Base-by-base conservation (phyloP, 92 coral and sea anemone species). In the Porites divaricata region DNA sequence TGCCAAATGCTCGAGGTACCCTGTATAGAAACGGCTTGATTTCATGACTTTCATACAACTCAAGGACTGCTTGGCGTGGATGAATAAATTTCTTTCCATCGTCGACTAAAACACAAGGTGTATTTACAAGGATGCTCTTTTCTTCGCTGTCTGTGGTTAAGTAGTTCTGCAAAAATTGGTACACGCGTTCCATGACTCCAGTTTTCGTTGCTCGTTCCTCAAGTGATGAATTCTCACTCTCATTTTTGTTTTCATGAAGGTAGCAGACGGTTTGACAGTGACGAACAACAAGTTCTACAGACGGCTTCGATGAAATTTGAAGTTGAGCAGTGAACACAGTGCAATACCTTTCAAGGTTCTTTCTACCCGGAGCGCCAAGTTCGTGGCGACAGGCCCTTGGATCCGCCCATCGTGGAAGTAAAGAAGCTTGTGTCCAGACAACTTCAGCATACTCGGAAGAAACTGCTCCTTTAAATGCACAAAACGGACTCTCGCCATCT, bases 221-320 rank as follows among this genome's bases (percentile, higher is more conserved):
- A 13, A 1, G 1, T 56, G 69, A 81, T 16, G 13, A 48, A 11
- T 2, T 17, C 19, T 21, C 63, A 17, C 6, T 13, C 12, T 49
- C 35, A 22, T 35, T 57, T 21, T 14, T 21, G 58, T 10, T 24
- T 71, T 59, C 78, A 48, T 26, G 65, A 9, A 26, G 66, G 8
- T 0, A 41, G 61, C 95, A 95, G 67, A 95, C 26, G 75, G 89
- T 91, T 74, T 86, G 68, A 35, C 94, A 93, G 59, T 95, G 96
- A 17, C 64, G 59, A 11, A 91, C 80, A 9, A 95, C 96, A 24
- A 86, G 70, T n/a, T 93, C 90, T 11, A 85, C 74, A 1, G 88
- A 63, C 51, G 98, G 98, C 14, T 76, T 61, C 35, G 63, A 50
- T 21, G 81, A 23, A 25, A 92, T 68, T 35, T 86, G 86, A 2